phyloP scores from a whole-genome alignment of 2,113 vertebrate species.

The Prietella phreatophila region DNA sequence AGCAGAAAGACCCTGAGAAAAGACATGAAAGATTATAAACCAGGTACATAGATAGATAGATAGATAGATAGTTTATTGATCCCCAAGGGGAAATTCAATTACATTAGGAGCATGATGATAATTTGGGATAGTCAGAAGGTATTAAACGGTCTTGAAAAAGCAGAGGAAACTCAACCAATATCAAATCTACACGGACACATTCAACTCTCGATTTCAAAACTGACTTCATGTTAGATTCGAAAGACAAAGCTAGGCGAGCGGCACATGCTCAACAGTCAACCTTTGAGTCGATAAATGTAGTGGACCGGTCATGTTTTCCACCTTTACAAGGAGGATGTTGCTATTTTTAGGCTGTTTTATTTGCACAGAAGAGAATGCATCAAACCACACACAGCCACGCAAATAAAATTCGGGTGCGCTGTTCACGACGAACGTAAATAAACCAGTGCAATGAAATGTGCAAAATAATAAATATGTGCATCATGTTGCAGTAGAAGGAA shows the following conservation, averaged over 20 bases:
- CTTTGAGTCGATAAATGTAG: neutral
- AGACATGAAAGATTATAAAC: conserved; percentile 44
- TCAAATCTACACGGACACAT: neutral
- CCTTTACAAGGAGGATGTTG: neutral
- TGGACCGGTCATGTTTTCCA: neutral
- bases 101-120: neutral
- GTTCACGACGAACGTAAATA: neutral
- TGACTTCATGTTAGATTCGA: neutral
- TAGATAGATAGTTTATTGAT: too few species aligned
- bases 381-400: neutral
- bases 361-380: neutral
- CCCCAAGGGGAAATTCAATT: too few species aligned
- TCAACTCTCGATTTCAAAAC: neutral
- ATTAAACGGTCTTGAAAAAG: neutral
- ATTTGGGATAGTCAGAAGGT: neutral
- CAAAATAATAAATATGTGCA: neutral
- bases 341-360: neutral
- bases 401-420: neutral
- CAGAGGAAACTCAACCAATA: neutral
- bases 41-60: neutral
- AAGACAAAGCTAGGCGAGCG: too few species aligned
- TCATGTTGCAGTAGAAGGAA: neutral
- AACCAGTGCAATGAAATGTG: neutral
- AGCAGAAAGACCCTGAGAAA: conserved; percentile 77
- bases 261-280: neutral